A percentile compares a stretch with the other conserved stretches of the same genome.
Evolutionary conservation across 1,140 invertebrate species (phyloP).

Genomic region (Zaprionus inermis): DNA sequence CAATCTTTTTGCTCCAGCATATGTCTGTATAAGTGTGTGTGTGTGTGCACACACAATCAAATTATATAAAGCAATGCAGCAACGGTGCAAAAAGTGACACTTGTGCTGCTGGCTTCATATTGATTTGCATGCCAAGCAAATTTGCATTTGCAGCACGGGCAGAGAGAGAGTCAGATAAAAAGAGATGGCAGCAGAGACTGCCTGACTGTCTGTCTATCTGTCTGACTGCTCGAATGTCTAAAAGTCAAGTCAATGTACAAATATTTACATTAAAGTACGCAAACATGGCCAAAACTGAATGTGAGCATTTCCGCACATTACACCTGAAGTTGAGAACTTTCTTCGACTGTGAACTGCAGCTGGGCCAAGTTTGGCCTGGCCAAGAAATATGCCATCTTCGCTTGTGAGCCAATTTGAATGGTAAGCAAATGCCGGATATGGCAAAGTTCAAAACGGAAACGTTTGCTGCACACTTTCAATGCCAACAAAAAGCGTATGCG

Average conservation of each 20-base stretch:
- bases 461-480: constrained; percentile 61
- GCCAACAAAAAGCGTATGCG: constrained; percentile 28
- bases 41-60: constrained; percentile 35
- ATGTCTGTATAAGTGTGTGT: constrained; percentile 4
- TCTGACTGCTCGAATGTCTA: constrained; percentile 32
- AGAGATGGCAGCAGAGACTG: constrained; percentile 4
- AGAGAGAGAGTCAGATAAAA: neutral
- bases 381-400: constrained; percentile 44
- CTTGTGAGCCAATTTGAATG: constrained; percentile 57
- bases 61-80: constrained; percentile 48
- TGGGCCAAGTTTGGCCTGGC: constrained; percentile 2
- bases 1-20: constrained; percentile 31
- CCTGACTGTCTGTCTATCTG: too few species aligned
- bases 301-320: constrained; percentile 68
- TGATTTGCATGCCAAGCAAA: constrained; percentile 54
- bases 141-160: constrained; percentile 26
- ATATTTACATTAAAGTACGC: constrained; percentile 63
- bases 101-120: constrained; percentile 39
- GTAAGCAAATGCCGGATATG: constrained; percentile 69
- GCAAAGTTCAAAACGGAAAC: constrained; percentile 66
- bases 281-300: constrained; percentile 55
- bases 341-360: neutral
- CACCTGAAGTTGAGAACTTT: constrained; percentile 53
- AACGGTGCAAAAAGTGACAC: constrained; percentile 56
- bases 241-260: constrained; percentile 50